A percentile compares a stretch with the other conserved stretches of the same genome.
Evolutionary conservation across 2,888 invertebrate species (phyloP).

Genomic region (Chloroclysta siterata): DNA sequence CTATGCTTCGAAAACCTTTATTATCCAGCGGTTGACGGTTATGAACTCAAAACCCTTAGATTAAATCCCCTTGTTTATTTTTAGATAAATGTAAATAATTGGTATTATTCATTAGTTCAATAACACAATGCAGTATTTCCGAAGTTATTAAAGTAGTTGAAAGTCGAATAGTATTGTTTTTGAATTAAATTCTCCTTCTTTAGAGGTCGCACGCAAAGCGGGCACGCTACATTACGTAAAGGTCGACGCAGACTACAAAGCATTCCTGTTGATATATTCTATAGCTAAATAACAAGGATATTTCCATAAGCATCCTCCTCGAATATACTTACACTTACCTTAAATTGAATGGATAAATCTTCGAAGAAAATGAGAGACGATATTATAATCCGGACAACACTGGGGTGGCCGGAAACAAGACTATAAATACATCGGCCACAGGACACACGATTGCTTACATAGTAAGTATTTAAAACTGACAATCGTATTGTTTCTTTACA

Average conservation of each 20-base stretch:
- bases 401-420: not conserved
- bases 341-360: slow-evolving; percentile 40
- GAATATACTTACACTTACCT: slow-evolving; percentile 36
- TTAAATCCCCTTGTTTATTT: slow-evolving; percentile 12
- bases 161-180: slow-evolving; percentile 34
- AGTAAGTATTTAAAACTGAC: slow-evolving; percentile 1
- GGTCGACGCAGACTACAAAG: slow-evolving; percentile 31
- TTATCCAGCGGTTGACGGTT: no score
- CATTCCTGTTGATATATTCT: slow-evolving; percentile 30
- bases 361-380: slow-evolving; percentile 31
- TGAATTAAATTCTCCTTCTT: slow-evolving; percentile 35
- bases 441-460: slow-evolving; percentile 20
- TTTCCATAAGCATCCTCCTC: slow-evolving; percentile 36
- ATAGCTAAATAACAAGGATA: slow-evolving; percentile 37
- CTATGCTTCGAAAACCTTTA: no score
- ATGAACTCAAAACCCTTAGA: slow-evolving; percentile 1
- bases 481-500: slow-evolving; percentile 9
- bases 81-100: slow-evolving; percentile 1
- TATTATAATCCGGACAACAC: slow-evolving; percentile 27
- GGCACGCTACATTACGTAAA: slow-evolving; percentile 50
- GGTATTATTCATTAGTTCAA: slow-evolving; percentile 3
- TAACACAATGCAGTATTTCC: slow-evolving; percentile 35
- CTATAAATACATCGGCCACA: slow-evolving; percentile 28
- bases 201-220: slow-evolving; percentile 43
- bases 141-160: slow-evolving; percentile 46